Conservation (phyloP, 2,113 vertebrate genomes). For the Eulacestoma nigropectus region DNA sequence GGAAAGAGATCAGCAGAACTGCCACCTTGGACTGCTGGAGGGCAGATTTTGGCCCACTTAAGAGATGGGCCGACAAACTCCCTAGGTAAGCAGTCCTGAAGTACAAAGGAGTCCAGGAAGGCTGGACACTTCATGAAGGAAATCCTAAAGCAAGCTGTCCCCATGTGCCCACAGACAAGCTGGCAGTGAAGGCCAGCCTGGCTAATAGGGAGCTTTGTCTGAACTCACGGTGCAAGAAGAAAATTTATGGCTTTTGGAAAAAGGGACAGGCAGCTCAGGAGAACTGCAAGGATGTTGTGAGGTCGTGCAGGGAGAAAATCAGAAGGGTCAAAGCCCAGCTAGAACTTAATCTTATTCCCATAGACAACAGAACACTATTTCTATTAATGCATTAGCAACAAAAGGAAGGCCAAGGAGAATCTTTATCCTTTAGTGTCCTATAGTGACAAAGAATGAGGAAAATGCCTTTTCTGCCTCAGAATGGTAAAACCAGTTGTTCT, state of each 20-base stretch:
- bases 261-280: not conserved
- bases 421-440: not conserved
- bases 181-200: not conserved
- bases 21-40: not conserved
- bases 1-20: not conserved
- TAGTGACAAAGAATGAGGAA: not conserved
- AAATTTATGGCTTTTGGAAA: not conserved
- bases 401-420: not conserved
- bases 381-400: not conserved
- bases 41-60: not conserved
- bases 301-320: not conserved
- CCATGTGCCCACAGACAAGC: not conserved
- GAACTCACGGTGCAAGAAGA: not conserved
- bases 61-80: not conserved
- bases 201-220: not conserved
- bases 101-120: not conserved
- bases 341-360: not conserved
- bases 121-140: not conserved
- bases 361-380: not conserved
- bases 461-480: not conserved
- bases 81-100: not conserved
- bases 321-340: not conserved
- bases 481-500: not conserved
- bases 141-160: not conserved
- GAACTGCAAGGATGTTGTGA: accelerated